Conservation (phyloP, 2,888 invertebrate species). For the Cataglyphis rosenhaueri region DNA sequence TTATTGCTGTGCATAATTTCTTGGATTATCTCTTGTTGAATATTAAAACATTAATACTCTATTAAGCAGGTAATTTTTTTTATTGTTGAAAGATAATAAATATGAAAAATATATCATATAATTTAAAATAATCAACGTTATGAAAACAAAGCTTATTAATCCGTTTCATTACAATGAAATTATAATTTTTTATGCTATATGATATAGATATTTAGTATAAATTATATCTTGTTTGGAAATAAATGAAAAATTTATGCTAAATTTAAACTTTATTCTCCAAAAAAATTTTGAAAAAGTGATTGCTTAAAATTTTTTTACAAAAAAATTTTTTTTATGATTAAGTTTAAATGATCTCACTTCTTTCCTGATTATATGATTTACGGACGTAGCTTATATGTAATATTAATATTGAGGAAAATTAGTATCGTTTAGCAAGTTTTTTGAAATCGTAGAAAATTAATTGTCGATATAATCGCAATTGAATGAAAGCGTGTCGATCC, state of each 20-base stretch:
- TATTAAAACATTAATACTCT: background rate
- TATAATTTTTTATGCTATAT: background rate
- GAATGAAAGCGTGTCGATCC: conserved; percentile 10
- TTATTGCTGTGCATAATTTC: background rate
- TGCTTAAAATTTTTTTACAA: background rate
- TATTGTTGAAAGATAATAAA: background rate
- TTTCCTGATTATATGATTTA: background rate
- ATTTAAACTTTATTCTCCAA: background rate
- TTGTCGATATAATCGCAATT: background rate
- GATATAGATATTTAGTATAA: background rate
- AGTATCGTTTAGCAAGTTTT: background rate
- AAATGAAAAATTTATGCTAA: no score
- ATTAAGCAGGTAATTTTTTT: conserved; percentile 5
- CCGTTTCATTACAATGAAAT: background rate
- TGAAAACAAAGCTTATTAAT: background rate
- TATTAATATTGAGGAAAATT: background rate
- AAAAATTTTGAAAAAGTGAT: background rate
- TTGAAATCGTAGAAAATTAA: background rate
- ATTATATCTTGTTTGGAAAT: background rate
- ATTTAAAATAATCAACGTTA: background rate
- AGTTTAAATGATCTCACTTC: background rate
- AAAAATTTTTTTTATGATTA: no score
- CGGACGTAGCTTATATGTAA: background rate
- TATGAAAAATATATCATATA: background rate
- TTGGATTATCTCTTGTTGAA: background rate